Base-by-base conservation (phyloP, 1,140 invertebrate species). In the Phocides pigmalion region DNA sequence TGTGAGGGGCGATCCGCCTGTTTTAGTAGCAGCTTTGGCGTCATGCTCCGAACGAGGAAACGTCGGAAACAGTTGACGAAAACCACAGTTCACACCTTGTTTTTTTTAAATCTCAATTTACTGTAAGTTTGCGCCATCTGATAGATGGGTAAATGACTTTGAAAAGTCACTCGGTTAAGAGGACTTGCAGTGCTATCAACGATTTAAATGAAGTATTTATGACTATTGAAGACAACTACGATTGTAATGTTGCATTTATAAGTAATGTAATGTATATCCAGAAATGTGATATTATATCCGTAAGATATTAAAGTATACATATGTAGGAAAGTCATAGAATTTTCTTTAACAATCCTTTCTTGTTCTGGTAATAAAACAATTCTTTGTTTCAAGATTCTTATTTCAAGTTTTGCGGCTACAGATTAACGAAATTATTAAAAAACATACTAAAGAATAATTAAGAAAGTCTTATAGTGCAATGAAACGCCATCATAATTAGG, bases 271-370 rank as follows among this genome's bases (percentile, higher is more conserved):
- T 64, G 54, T 65, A 50, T 62, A 70, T 61, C 70, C 67, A 62
- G 41, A 69, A 73, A 74, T 81, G 75, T 81, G 79, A 78, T 78
- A 81, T 74, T 32, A 32, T 32, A 65, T 65, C 59, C 64, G 37
- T 74, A 81, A 72, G 69, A 79, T 66, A 42, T 46, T 50, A 11
- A 28, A 42, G 28, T 56, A 42, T 56, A 56, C 42, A 8, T 28
- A 25, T 39, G 17, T 56, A 56, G 19, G 19, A 58, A 20, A 12
- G 11, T 41, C 14, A n/a, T 28, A 20, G n/a, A 32, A 11, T 49
- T 49, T 49, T 25, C 44, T 22, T 47, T 47, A 12, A 17, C 25
- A 8, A 28, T 35, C 32, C 32, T 35, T n/a, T 1, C 11, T 22
- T 2, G 6, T 19, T 2, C 1, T 28, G 15, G 5, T 12, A 49